Evolutionary conservation across 2,888 invertebrate species (phyloP), one percentile per base, ranked within the genome.

Genomic region (Esperia sulphurella): DNA sequence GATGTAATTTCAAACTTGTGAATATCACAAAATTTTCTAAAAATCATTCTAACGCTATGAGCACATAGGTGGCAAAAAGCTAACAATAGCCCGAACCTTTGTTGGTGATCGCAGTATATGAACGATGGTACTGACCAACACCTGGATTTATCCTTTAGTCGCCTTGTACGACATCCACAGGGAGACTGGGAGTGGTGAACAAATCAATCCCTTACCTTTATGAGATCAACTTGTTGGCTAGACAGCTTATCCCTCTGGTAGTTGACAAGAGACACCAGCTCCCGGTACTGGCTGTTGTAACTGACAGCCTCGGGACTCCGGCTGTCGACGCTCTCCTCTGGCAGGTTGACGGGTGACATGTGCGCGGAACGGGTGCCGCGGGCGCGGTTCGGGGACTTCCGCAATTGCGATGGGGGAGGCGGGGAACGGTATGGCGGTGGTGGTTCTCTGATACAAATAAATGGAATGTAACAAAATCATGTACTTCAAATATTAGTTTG

Each of bases 161-260:
- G n/a, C n/a, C n/a, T n/a, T n/a, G n/a, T n/a, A n/a, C 21, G 2
- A 5, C 5, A 5, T 5, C 21, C 5, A 3, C 21, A 21, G 21
- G 5, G 21, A 21, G 5, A 21, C 21, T 21, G 3, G 5, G 21
- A 21, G 21, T 5, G 21, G 2, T 3, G 21, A 21, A 2, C n/a
- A 33, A 33, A 33, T 35, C 41, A 51, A 14, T 39, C n/a, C n/a
- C n/a, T n/a, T 5, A 96, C 96, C 91, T 97, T 96, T 50, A 95
- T 96, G 62, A 98, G 92, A 90, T 97, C 97, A 63, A 95, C 94
- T 83, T 97, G 97, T 73, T 97, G 98, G 63, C 93, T 93, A 46
- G 95, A 94, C 51, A 98, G 91, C 76, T 97, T 96, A 71, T 98
- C 97, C 54, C 97, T 91, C 82, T 98, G 98, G 76, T 95, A 95